These are phyloP conservation scores for Desoria tigrina DNA, from an alignment of 2,888 invertebrate species.

Conservation along the genomic window DNA sequence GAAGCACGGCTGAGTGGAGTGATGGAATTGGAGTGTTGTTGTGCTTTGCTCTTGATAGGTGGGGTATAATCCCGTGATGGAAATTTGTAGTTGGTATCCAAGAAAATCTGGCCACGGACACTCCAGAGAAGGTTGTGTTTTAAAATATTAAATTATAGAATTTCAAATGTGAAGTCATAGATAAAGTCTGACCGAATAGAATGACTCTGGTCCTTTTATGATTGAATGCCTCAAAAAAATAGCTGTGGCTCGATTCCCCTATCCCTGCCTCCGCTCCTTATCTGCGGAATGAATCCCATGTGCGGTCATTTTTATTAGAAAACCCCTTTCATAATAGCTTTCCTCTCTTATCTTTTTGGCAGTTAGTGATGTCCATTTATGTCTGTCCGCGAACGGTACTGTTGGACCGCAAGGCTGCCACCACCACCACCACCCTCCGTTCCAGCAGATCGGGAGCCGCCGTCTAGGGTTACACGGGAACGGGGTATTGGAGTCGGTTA, in stretches of 20 bases:
- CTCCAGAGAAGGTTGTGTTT: too few relatives aligned
- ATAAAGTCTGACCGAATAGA: conserved; percentile 48
- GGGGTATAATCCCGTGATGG: too few relatives aligned
- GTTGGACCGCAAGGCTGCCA: neutral
- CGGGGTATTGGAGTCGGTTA: neutral
- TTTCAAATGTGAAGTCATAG: conserved; percentile 52
- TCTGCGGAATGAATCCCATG: conserved; percentile 41
- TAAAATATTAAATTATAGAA: too few relatives aligned
- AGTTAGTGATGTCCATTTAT: conserved; percentile 51
- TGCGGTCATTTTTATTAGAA: conserved; percentile 53
- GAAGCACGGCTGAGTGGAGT: too few relatives aligned
- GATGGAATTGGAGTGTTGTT: too few relatives aligned
- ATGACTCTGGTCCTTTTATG: conserved; percentile 50
- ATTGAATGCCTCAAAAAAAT: conserved; percentile 51
- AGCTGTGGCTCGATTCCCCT: conserved; percentile 42
- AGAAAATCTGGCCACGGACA: too few relatives aligned
- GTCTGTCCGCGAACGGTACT: conserved; percentile 11
- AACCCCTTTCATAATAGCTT: conserved; percentile 50
- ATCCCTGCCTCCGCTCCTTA: conserved; percentile 34
- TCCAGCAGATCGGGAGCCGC: neutral
- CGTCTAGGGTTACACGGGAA: neutral
- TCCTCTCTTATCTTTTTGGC: conserved; percentile 52
- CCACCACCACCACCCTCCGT: neutral
- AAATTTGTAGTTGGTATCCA: too few relatives aligned
- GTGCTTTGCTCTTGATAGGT: too few relatives aligned